Base-by-base conservation (phyloP, 2,888 invertebrate genomes). In the Epinotia nisella region DNA sequence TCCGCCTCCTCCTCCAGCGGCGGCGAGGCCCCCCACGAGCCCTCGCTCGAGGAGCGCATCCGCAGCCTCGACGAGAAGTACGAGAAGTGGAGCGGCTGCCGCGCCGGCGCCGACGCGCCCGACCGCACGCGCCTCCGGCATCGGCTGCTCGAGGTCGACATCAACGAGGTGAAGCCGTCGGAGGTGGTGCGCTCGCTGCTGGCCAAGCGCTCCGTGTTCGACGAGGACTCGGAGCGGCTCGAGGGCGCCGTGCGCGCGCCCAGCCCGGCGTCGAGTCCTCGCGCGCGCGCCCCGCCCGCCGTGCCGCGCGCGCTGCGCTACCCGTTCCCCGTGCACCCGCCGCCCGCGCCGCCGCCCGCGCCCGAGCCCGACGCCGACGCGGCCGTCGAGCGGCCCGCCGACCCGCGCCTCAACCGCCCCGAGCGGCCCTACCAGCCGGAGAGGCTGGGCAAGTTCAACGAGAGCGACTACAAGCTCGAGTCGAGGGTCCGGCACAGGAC, bases 121-220 rank as follows among this genome's bases (percentile, higher is more conserved):
- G 95, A 94, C 87, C 95, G 93, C 75, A 93, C 95, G 77, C 94
- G 95, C 78, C 95, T 95, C 49, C 94, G 96, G 21, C 96, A 96
- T 82, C 96, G 97, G 81, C 94, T 97, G 70, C 94, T 97, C 56
- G 97, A 97, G 81, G 93, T 97, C 74, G 97, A 97, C 85, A 95
- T 97, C 75, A 95, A 96, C 82, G 96, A 97, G 83, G 95, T 97
- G 74, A 97, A 98, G 86, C 98, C 98, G 0, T 98, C 98, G 29
- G 98, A 98, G 81, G 98, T 99, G 82, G 97, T 98, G 53, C 97
- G 98, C 83, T 97, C 98, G 29, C 95, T 99, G 81, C 94, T 99
- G 82, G 98, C 98, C 5, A 98, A 98, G 88, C 96, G 97, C 76
- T 98, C 98, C 67, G 98, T 99, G 69, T 99, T 99, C 89, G 99